Percentiles rank a stretch among this genome's conserved stretches.
phyloP scores from a whole-genome alignment of 2,113 vertebrate genomes.

The Saccopteryx bilineata region DNA sequence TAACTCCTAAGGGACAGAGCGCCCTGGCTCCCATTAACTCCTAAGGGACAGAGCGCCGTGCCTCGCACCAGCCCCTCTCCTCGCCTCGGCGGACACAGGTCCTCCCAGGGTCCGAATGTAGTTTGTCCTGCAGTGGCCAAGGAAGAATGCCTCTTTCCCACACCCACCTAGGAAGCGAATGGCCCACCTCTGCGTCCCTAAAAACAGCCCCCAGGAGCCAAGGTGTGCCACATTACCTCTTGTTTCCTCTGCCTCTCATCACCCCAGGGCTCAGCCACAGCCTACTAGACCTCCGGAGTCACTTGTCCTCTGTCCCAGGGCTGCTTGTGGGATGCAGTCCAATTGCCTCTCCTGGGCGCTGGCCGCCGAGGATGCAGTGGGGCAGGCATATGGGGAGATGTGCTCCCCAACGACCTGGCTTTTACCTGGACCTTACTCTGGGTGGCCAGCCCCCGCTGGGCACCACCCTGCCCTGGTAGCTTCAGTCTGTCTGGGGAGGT shows the following conservation, averaged over 20 bases:
- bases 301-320: neutral
- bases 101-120: neutral
- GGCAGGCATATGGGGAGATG: neutral
- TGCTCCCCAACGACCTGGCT: neutral
- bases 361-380: neutral
- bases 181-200: neutral
- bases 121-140: neutral
- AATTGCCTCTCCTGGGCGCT: neutral
- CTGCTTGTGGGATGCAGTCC: neutral
- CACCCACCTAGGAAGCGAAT: neutral
- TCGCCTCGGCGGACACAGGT: fast-evolving
- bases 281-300: neutral
- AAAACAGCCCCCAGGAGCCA: neutral
- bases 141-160: neutral
- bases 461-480: neutral
- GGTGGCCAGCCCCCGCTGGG: fast-evolving
- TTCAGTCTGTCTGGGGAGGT: neutral
- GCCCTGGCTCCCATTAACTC: neutral
- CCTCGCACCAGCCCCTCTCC: neutral
- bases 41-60: neutral
- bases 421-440: neutral
- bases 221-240: neutral
- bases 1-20: neutral
- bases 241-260: neutral
- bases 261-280: neutral